Base-by-base conservation (phyloP, 2,113 vertebrate genomes). In the Cavia aperea region DNA sequence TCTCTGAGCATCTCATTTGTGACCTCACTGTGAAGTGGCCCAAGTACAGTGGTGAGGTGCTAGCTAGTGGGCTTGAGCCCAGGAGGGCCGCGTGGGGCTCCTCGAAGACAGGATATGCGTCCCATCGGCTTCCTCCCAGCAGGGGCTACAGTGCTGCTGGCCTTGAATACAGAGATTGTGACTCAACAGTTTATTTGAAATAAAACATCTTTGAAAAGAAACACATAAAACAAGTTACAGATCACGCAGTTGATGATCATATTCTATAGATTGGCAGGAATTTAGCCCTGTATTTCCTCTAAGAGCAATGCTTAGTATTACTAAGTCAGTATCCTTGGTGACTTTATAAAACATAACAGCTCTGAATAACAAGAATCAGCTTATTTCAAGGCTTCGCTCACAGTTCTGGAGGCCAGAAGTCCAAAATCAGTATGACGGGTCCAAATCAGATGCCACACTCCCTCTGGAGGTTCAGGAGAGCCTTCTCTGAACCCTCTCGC, bases 31-130 rank as follows among this genome's bases (percentile, higher is more conserved):
- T 36, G 36, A 70, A 77, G 21, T 72, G n/a, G 24, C 88, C 70
- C 43, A 36, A 7, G 84, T 0, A 0, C 18, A 56, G 62, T 21
- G 58, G 3, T 13, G 13, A 63, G 33, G 68, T 6, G 16, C 5
- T 19, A 24, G n/a, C 56, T 60, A 31, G 15, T n/a, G 23, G 65
- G 21, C 31, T 63, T 39, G 51, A 78, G 43, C 4, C 3, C 72
- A 49, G 16, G 51, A 18, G 56, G 18, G 56, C 56, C 21, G 56
- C 21, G 56, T 16, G 16, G 56, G 16, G 18, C 58, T 43, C 36
- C 77, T 56, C 21, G 21, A 1, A 1, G 75, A 49, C 19, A 73
- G 79, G 46, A 43, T 2, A 54, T 1, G 0, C 26, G 2, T 19
- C 56, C 16, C 26, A 51, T 16, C 56, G 58, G 60, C 73, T 31